Evolutionary conservation across 1,140 invertebrate species (phyloP), one percentile per base, ranked within the genome.

Genomic region (Vanessa tameamea): DNA sequence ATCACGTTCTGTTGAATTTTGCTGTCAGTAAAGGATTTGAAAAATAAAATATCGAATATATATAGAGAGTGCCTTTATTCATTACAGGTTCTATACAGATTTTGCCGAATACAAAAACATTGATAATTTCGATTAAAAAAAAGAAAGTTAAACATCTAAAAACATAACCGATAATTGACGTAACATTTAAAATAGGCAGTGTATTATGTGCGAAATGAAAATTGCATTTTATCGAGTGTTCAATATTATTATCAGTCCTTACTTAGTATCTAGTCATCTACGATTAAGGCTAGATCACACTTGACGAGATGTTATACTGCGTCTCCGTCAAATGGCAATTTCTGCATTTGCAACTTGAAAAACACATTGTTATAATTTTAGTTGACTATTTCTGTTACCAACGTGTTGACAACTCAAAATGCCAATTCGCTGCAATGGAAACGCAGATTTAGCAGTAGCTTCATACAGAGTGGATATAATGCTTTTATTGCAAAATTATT

Each of bases 61-160:
- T 75, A 88, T 87, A 88, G 87, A 87, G 85, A 88, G 87, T 91
- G 87, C 85, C 84, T 86, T 91, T 88, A 89, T 88, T 88, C 72
- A 86, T 84, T 87, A 90, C 83, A 86, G 81, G 84, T 84, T 87
- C 87, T 88, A 87, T 90, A 88, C 82, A 90, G 82, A 85, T 72
- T 86, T 77, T 82, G 87, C 84, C 83, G 70, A 88, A 86, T 87
- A 90, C 81, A 76, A 88, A 88, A 87, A 88, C 86, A 88, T 87
- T 72, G 89, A 88, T 82, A 86, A 84, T 86, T 86, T 79, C 70
- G 68, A 75, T 76, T 80, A 83, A 87, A 83, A 61, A 73, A 76
- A 78, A 80, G 26, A 20, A 77, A 50, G 64, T 72, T 64, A 69
- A 57, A 82, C 59, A 82, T 69, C 73, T 83, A 85, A 75, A 82